Conservation (phyloP, 1,140 invertebrate genomes). For the Sarcophaga peregrina region DNA sequence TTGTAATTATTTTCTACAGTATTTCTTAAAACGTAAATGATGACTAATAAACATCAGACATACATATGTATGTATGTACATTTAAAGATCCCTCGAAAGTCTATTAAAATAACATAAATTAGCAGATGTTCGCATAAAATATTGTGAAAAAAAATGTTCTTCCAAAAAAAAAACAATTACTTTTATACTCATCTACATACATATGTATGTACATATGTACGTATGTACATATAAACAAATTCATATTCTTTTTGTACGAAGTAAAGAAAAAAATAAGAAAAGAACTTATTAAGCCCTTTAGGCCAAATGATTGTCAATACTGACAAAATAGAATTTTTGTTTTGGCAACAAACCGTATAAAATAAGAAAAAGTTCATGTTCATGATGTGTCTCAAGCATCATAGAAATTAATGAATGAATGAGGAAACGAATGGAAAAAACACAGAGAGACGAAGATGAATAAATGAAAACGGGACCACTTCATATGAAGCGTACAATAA, state of each 20-base stretch:
- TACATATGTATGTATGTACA: no score
- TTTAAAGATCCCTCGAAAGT: neutral
- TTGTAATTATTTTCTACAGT: no score
- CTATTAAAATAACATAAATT: conserved; percentile 15
- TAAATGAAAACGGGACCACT: neutral
- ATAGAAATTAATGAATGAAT: no score
- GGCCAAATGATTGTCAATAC: conserved; percentile 4
- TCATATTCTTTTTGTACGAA: neutral
- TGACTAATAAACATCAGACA: no score
- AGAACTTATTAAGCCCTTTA: conserved; percentile 6
- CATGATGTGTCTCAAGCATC: conserved; percentile 1
- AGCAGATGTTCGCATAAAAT: neutral
- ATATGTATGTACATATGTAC: no score
- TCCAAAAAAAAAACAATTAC: neutral
- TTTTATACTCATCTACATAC: no score
- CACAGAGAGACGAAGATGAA: no score
- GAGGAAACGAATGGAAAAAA: no score
- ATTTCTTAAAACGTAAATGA: no score
- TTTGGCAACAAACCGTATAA: no score
- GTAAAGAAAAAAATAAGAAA: neutral
- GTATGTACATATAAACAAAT: no score
- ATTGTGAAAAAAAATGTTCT: neutral
- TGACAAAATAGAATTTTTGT: no score
- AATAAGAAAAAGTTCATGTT: neutral
- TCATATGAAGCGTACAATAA: neutral